Base-by-base conservation (phyloP, 2,113 vertebrate genomes). In the Acrocephalus arundinaceus region DNA sequence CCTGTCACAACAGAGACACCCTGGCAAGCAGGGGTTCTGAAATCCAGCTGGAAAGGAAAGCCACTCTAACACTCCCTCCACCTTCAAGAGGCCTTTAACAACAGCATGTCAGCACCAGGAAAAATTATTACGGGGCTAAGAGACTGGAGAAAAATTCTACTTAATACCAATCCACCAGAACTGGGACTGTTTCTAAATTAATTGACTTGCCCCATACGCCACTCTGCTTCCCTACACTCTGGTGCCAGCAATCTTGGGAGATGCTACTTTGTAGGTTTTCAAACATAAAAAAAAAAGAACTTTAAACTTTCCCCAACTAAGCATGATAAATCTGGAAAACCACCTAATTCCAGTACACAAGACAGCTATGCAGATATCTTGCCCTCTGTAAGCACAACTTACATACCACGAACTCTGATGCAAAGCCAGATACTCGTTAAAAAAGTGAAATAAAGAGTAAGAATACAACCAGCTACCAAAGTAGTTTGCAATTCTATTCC, bases 91-190 rank as follows among this genome's bases (percentile, higher is more conserved):
- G 59, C 68, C 72, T 93, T 85, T 57, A 76, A 85, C 87, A 71
- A 89, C 66, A 88, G 82, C 72, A 86, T 28, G 85, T 92, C 87
- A 92, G 74, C 54, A 95, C 83, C 65, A 81, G 71, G 45, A 66
- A 80, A 81, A 94, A 45, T 37, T 89, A 89, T 39, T 83, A 85
- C 54, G 75, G 57, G 35, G 55, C 59, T 78, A 39, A 87, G 54
- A 80, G 55, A 67, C 67, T 55, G 30, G 13, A 96, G 89, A 81
- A 89, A 95, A 95, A 91, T 79, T 85, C 81, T 77, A 65, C 75
- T 89, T 81, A 52, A 83, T 89, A 54, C 31, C 66, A 84, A 79
- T 55, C 39, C 46, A 84, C 80, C 43, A 63, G 76, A 95, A 87
- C 18, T 31, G 61, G 74, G n/a, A 58, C 48, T 31, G 37, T 45